Conservation (phyloP, 2,888 invertebrate genomes). For the Esperia sulphurella region DNA sequence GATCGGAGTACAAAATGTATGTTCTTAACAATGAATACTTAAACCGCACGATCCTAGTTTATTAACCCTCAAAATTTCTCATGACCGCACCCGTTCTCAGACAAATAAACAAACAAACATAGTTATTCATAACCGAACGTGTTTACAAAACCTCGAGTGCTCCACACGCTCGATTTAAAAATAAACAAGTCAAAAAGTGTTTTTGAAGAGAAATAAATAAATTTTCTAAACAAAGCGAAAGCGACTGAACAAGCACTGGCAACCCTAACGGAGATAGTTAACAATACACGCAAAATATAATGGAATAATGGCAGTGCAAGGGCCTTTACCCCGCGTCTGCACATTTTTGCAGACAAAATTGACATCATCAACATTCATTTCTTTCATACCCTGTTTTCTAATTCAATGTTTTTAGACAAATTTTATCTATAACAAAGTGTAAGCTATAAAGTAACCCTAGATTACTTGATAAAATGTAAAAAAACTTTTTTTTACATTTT, state of each 20-base stretch:
- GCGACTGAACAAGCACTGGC: conserved; percentile 5
- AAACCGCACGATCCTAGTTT: conserved; percentile 21
- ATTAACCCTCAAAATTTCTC: conserved; percentile 48
- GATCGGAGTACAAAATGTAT: no score
- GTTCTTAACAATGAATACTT: no score
- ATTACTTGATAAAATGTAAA: no score
- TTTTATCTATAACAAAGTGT: no score
- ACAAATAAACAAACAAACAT: conserved; percentile 47
- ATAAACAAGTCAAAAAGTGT: conserved; percentile 64
- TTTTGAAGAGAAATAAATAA: conserved; percentile 48
- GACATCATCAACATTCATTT: no score
- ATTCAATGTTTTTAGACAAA: no score
- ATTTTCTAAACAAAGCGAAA: conserved; percentile 27
- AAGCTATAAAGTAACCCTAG: no score
- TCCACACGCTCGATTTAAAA: conserved; percentile 60
- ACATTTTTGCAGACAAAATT: conserved; percentile 6
- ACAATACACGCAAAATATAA: conserved; percentile 22
- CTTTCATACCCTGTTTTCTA: no score
- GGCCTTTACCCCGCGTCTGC: conserved; percentile 20
- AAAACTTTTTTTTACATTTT: no score
- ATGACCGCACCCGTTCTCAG: conserved; percentile 31
- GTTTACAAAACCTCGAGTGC: conserved; percentile 52
- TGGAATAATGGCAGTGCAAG: conserved; percentile 29
- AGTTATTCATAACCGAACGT: conserved; percentile 36
- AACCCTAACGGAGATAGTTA: conserved; percentile 14